Percentiles rank a stretch among this genome's conserved stretches.
Conservation (phyloP, 2,113 vertebrate genomes). For the Charina bottae region DNA sequence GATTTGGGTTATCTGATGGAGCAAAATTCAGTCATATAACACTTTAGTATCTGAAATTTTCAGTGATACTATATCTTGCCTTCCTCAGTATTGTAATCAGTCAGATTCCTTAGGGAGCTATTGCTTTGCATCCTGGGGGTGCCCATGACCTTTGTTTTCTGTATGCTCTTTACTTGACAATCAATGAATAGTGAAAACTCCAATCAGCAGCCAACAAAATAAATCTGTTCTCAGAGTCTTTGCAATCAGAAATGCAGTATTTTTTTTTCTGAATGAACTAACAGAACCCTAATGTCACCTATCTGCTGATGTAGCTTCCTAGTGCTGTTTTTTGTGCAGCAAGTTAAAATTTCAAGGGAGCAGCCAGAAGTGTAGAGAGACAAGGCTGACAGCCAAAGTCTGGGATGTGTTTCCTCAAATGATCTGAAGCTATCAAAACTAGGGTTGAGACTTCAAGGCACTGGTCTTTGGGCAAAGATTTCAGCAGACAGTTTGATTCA, state of each 20-base stretch:
- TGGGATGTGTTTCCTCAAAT: not conserved
- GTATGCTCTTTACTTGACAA: constrained; percentile 4
- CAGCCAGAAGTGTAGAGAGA: not conserved
- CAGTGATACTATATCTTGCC: constrained; percentile 24
- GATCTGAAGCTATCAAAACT: not conserved
- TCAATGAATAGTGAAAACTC: constrained; percentile 2
- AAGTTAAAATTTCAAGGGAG: not conserved
- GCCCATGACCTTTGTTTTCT: constrained; percentile 9
- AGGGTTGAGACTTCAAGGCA: not conserved
- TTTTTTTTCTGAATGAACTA: not conserved
- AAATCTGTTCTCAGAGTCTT: not conserved
- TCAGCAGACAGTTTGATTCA: not conserved
- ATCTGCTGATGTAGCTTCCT: not conserved
- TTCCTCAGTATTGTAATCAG: not conserved
- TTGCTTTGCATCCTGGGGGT: not conserved
- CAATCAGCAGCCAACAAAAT: not conserved
- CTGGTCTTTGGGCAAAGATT: not conserved
- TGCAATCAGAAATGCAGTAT: constrained; percentile 9
- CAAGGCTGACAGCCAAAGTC: not conserved
- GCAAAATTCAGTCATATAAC: constrained; percentile 17
- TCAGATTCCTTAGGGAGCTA: constrained; percentile 13
- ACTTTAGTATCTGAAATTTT: constrained; percentile 13
- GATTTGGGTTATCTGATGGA: constrained; percentile 21
- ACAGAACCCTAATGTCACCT: not conserved
- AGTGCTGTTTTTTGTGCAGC: not conserved